phyloP scores from a whole-genome alignment of 2,797 vertebrate species.

The Austrolebias charrua region DNA sequence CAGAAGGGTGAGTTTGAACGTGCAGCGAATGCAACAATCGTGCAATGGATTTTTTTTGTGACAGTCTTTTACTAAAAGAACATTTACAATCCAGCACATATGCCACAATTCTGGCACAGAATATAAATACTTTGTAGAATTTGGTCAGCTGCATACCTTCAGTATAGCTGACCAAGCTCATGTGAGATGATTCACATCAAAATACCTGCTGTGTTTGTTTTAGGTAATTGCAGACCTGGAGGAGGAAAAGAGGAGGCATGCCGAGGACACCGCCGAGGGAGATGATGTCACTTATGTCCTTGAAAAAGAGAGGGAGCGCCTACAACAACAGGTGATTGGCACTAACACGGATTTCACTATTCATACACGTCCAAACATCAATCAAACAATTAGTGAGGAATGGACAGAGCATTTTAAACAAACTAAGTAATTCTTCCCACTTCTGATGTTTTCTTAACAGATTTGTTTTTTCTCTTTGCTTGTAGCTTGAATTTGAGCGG shows the following conservation, averaged over 20 bases:
- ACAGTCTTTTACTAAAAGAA: background rate
- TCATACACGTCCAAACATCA: background rate
- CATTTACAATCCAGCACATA: background rate
- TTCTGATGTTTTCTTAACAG: background rate
- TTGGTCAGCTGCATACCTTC: too few species aligned
- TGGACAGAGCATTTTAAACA: background rate
- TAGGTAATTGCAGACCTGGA: slow-evolving; percentile 97
- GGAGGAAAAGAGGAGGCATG: slow-evolving; percentile 91
- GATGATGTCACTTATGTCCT: slow-evolving; percentile 98
- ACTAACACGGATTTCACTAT: background rate
- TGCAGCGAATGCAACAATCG: background rate
- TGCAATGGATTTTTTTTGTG: background rate
- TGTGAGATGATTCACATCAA: background rate
- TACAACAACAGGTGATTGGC: slow-evolving; percentile 89
- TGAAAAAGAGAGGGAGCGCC: slow-evolving; percentile 93
- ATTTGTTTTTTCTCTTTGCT: background rate
- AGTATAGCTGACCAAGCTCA: too few species aligned
- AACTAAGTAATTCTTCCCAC: background rate
- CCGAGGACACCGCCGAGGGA: slow-evolving; percentile 94
- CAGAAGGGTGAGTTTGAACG: slow-evolving; percentile 82
- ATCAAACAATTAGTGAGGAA: background rate
- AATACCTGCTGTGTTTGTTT: slow-evolving; percentile 53
- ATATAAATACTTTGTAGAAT: too few species aligned
- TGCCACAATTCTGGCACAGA: background rate
- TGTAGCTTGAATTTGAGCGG: slow-evolving; percentile 93